Evolutionary conservation across 53 echinoderm and acorn worm genomes (phyloP).

Genomic region (Glandiceps talaboti): DNA sequence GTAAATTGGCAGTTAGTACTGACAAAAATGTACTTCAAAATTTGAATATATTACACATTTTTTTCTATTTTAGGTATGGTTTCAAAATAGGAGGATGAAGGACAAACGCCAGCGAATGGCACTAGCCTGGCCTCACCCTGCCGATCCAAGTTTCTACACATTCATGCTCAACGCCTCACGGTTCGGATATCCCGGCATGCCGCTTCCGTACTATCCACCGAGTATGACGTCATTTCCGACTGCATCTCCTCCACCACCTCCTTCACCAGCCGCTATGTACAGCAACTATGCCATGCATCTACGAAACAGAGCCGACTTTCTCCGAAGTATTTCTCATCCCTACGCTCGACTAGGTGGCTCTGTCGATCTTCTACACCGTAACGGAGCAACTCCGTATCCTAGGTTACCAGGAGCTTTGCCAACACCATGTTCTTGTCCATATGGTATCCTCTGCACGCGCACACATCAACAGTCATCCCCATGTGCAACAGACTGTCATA

Average conservation of each 20-base stretch:
- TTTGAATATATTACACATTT: no score
- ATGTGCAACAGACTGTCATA: not conserved
- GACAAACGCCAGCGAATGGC: conserved; percentile 95
- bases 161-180: conserved; percentile 59
- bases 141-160: conserved; percentile 80
- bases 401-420: not conserved
- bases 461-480: not conserved
- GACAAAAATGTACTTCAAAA: no score
- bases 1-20: no score
- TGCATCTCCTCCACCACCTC: conserved; percentile 47
- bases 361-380: not conserved
- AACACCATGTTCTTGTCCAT: not conserved
- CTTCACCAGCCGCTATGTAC: conserved; percentile 28
- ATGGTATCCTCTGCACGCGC: not conserved
- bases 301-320: conserved; percentile 66
- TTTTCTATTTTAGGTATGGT: conserved; percentile 71
- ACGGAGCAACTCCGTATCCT: not conserved
- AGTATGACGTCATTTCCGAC: conserved; percentile 21
- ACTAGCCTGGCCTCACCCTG: conserved; percentile 85
- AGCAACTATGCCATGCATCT: conserved; percentile 82
- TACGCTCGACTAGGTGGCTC: conserved; percentile 30
- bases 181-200: conserved; percentile 64
- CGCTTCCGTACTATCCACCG: conserved; percentile 29
- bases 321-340: conserved; percentile 47
- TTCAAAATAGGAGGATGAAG: conserved; percentile 97